A percentile compares a stretch with the other conserved stretches of the same genome.
Evolutionary conservation across 1,140 invertebrate species (phyloP).

Genomic region (Propsilocerus akamusi): DNA sequence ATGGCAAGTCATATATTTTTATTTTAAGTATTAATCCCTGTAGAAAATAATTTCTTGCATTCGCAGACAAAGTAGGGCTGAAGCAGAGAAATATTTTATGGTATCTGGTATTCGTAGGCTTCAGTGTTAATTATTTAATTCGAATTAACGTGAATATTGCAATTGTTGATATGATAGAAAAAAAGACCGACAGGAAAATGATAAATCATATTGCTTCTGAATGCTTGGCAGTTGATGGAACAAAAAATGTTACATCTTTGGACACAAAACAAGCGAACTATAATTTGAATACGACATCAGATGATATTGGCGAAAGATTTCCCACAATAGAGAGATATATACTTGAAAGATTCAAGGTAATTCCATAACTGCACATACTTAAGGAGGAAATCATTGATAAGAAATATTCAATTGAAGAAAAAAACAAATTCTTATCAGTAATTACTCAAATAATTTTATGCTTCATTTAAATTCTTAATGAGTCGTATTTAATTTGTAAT

Average conservation of each 20-base stretch:
- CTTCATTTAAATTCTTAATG: background rate
- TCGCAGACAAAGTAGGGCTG: background rate
- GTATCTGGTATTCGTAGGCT: constrained; percentile 42
- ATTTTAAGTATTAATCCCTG: background rate
- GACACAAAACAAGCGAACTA: background rate
- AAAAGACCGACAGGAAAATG: background rate
- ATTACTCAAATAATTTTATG: background rate
- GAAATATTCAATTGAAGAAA: background rate
- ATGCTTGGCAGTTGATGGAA: background rate
- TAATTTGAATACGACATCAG: background rate
- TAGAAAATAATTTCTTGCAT: background rate
- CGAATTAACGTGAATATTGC: constrained; percentile 61
- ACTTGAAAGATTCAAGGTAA: background rate
- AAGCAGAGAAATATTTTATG: constrained; percentile 25
- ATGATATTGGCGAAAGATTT: background rate
- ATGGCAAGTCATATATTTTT: background rate
- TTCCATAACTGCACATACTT: background rate
- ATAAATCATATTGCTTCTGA: background rate
- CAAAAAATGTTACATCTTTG: background rate
- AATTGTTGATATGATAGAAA: constrained; percentile 54
- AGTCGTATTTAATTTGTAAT: background rate
- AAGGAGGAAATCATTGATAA: background rate
- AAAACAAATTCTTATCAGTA: background rate
- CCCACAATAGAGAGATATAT: background rate
- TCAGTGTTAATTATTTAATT: constrained; percentile 51